Percentiles rank a stretch among this genome's conserved stretches.
Evolutionary conservation across 1,140 invertebrate species (phyloP).

Genomic region (Thaumatotibia leucotreta): DNA sequence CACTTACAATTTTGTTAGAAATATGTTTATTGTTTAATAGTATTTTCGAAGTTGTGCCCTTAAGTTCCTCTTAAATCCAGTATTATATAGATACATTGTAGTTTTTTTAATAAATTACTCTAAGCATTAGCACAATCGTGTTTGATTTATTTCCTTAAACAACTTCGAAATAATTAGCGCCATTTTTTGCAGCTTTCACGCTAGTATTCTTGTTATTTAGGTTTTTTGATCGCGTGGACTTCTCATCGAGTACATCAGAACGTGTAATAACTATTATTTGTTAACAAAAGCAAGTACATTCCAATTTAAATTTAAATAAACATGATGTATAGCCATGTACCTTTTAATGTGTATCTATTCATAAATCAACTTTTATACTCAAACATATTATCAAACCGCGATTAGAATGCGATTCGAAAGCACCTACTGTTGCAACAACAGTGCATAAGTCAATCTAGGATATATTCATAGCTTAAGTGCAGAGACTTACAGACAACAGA

Average conservation of each 20-base stretch:
- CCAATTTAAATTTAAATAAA: slow-evolving; percentile 12
- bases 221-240: neutral
- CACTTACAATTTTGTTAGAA: neutral
- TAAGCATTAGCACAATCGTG: neutral
- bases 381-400: no score
- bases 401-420: no score
- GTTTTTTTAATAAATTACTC: neutral
- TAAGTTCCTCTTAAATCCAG: slow-evolving; percentile 4
- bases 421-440: no score
- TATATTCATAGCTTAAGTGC: no score
- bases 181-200: neutral
- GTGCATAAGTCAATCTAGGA: no score
- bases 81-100: neutral
- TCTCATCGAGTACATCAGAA: slow-evolving; percentile 6
- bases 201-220: neutral
- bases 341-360: neutral
- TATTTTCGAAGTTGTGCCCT: neutral
- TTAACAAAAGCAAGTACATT: slow-evolving; percentile 21
- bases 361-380: no score
- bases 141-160: neutral
- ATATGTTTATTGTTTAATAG: neutral
- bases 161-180: neutral
- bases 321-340: neutral
- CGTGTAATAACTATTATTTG: neutral
- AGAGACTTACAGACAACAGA: no score